Base-by-base conservation (phyloP, 2,113 vertebrate genomes). In the Pterophyllum scalare region DNA sequence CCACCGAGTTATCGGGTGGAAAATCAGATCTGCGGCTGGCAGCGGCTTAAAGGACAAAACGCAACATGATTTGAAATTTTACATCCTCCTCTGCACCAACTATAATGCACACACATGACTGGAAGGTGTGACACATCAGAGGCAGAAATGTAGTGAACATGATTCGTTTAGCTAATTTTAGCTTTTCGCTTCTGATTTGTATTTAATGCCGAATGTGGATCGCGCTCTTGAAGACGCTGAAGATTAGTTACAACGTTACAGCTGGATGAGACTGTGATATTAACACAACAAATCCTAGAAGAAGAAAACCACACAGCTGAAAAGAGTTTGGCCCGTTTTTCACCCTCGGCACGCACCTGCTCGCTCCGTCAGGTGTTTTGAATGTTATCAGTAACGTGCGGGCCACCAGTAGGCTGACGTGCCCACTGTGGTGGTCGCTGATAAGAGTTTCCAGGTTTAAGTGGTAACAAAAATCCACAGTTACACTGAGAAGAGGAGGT, bases 81-180 rank as follows among this genome's bases (percentile, higher is more conserved):
- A 10, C 62, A 46, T 64, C 62, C 15, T 57, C 35, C 54, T 81
- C 74, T 75, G 43, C 52, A 54, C 33, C 81, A 82, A 58, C 82
- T 79, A 79, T 43, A 72, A 62, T 26, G 33, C 49, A 20, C 65
- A 70, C 65, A 78, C 59, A 19, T 24, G 43, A 67, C 26, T 10
- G 40, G 59, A 58, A 64, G 26, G 31, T 77, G 60, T 77, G 33
- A 74, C 19, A 64, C 78, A 81, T 65, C 58, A 43, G 56, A 52
- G 13, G 49, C 20, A 22, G 22, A 76, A 65, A 28, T 57, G 35
- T 3, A 11, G 65, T 77, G 46, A 52, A 38, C 22, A 28, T 46
- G 40, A 43, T 54, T 19, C 60, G 4, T 84, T 61, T 70, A 14
- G 26, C 49, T 70, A 17, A 13, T 76, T 35, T 19, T 11, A 31